phyloP scores from a whole-genome alignment of 2,888 invertebrate genomes.

The Hirtodrosophila cameraria region DNA sequence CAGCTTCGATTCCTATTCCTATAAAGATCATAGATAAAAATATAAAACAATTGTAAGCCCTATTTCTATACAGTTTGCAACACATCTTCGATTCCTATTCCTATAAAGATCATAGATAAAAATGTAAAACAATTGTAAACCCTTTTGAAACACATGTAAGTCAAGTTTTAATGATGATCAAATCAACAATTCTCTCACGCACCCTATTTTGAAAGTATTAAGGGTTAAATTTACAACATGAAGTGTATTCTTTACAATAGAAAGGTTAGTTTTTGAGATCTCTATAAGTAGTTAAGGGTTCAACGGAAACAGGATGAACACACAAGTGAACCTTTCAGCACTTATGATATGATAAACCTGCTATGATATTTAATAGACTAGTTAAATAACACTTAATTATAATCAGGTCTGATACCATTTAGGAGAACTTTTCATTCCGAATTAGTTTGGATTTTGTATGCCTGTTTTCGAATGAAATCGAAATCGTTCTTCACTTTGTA shows the following conservation, averaged over 20 bases:
- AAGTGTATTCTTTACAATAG: constrained; percentile 14
- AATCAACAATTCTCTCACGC: constrained; percentile 25
- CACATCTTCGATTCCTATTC: not conserved
- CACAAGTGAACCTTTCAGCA: constrained; percentile 19
- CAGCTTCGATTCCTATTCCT: not conserved
- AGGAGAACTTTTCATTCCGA: too few species aligned
- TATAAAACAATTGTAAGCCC: constrained; percentile 3
- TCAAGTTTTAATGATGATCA: constrained; percentile 10
- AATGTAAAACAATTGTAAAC: constrained; percentile 4
- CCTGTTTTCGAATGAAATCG: too few species aligned
- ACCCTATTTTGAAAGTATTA: constrained; percentile 1
- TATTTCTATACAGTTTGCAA: not conserved
- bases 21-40: constrained; percentile 8
- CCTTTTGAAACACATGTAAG: constrained; percentile 11
- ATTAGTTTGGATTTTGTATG: too few species aligned
- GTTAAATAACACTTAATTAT: too few species aligned
- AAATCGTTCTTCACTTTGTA: too few species aligned
- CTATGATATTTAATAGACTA: too few species aligned
- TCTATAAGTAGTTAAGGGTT: constrained; percentile 18
- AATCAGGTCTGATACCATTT: too few species aligned
- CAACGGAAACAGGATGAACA: not conserved
- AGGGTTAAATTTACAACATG: constrained; percentile 21
- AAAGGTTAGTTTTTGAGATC: constrained; percentile 3
- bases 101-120: constrained; percentile 7
- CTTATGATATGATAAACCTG: too few species aligned